These are phyloP conservation scores for Nephrotoma flavescens DNA, from an alignment of 2,888 invertebrate genomes.

Conservation along the genomic window DNA sequence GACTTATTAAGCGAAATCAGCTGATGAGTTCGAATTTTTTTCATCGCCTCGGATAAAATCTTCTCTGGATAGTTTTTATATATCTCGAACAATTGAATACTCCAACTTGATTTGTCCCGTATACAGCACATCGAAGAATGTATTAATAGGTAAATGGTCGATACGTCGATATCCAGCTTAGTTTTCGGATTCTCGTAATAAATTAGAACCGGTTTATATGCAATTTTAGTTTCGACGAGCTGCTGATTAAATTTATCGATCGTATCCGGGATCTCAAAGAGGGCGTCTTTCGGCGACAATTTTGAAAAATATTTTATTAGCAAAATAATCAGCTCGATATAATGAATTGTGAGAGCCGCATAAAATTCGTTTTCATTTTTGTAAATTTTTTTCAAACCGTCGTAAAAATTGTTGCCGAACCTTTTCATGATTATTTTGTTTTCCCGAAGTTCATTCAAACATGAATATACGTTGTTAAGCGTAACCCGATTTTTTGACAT, in stretches of 20 bases:
- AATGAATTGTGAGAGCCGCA: constrained; percentile 23
- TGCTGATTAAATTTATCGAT: constrained; percentile 23
- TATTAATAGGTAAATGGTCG: constrained; percentile 41
- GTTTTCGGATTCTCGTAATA: constrained; percentile 27
- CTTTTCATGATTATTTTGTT: constrained; percentile 35
- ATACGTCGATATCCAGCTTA: constrained; percentile 36
- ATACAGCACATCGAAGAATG: constrained; percentile 49
- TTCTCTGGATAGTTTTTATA: constrained; percentile 58
- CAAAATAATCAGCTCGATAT: neutral
- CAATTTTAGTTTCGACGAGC: constrained; percentile 12
- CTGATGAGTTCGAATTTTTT: constrained; percentile 40
- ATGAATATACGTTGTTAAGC: constrained; percentile 41
- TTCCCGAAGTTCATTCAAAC: constrained; percentile 44
- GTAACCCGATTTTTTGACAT: constrained; percentile 44
- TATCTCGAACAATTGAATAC: constrained; percentile 51
- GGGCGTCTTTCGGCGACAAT: neutral
- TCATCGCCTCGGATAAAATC: constrained; percentile 42
- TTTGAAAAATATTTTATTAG: constrained; percentile 1
- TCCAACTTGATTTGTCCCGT: constrained; percentile 45
- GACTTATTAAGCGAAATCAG: constrained; percentile 38
- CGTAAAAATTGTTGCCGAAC: constrained; percentile 29
- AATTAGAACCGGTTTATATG: constrained; percentile 7
- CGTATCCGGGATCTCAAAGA: constrained; percentile 20
- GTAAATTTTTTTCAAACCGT: constrained; percentile 24
- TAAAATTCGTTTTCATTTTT: constrained; percentile 20